Base-by-base conservation (phyloP, 2,797 vertebrate genomes). In the Schizopygopsis malacanthus region DNA sequence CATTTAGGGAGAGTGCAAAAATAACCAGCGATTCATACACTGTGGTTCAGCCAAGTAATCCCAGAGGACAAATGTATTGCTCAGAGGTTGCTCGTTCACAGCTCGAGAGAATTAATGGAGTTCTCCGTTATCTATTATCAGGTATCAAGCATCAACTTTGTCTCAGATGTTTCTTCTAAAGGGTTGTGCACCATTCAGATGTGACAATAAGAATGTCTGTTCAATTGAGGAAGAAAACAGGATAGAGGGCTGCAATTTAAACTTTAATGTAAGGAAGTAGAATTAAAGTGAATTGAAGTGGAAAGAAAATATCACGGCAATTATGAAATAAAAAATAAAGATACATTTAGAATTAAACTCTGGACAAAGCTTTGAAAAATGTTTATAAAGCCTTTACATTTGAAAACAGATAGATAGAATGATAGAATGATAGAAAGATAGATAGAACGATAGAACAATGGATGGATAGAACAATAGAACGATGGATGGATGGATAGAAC, bases 1-100 rank as follows among this genome's bases (percentile, higher is more conserved):
- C 75, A 84, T 89, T 86, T 71, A 73, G 78, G 77, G 25, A 81
- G 43, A 59, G 37, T 75, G 79, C 71, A 81, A 69, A 77, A 89
- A 84, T 67, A 75, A 65, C 71, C 84, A 15, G 22, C 39, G 28
- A 85, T 61, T 71, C 33, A 70, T 47, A 45, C 65, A 4, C 43
- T 37, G 7, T 20, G 43, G 20, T 56, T 71, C 52, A 59, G 39
- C 65, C 13, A 71, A 71, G 65, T 50, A 78, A 85, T 79, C 52
- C 76, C 76, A 47, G 33, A 71, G 65, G 83, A 85, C 37, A 69
- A 22, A 70, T 78, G 16, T 56, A 69, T 54, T 81, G 13, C 80
- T 71, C 33, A 41, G 50, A 56, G 47, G 67, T 56, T 54, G 45
- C 47, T 81, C 47, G 16, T 56, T 82, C 22, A 56, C 47, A 54